A percentile compares a stretch with the other conserved stretches of the same genome.
These are phyloP conservation scores for Eleginops maclovinus DNA, from an alignment of 2,113 vertebrate species.

Conservation along the genomic window DNA sequence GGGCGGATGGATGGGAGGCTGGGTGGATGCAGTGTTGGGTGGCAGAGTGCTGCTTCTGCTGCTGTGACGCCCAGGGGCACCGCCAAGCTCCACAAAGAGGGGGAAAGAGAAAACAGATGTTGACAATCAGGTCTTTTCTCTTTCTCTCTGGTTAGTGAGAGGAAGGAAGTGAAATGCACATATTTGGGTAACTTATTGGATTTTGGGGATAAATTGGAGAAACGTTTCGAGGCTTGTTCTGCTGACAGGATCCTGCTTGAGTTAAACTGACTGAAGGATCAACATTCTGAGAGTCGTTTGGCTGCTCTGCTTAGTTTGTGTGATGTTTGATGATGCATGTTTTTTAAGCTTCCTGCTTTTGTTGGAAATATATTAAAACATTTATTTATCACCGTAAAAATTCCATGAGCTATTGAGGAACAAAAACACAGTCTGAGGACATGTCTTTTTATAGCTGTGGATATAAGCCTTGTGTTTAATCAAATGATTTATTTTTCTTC, in stretches of 20 bases:
- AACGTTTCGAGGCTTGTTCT: slow-evolving; percentile 38
- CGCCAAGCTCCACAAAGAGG: slow-evolving; percentile 50
- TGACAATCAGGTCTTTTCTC: slow-evolving; percentile 62
- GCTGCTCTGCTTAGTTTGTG: not conserved
- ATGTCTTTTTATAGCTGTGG: too few relatives aligned
- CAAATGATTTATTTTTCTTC: too few relatives aligned
- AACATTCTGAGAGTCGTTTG: not conserved
- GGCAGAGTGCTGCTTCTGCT: slow-evolving; percentile 57
- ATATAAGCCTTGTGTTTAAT: too few relatives aligned
- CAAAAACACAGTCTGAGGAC: not conserved
- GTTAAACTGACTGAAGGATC: not conserved
- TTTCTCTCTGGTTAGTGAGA: slow-evolving; percentile 22
- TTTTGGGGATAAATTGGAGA: slow-evolving; percentile 68
- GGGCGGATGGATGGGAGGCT: not conserved
- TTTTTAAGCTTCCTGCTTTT: not conserved
- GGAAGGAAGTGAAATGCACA: slow-evolving; percentile 64
- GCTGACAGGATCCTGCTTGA: slow-evolving; percentile 27
- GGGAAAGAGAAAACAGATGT: slow-evolving; percentile 78
- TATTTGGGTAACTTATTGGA: slow-evolving; percentile 71
- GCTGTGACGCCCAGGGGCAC: slow-evolving; percentile 52
- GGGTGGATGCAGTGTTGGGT: slow-evolving; percentile 43
- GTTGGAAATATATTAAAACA: not conserved
- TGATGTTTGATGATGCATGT: not conserved
- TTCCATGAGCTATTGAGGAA: not conserved
- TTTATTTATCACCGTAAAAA: not conserved